Evolutionary conservation across 2,888 invertebrate genomes (phyloP).

Genomic region (Spodoptera exigua): DNA sequence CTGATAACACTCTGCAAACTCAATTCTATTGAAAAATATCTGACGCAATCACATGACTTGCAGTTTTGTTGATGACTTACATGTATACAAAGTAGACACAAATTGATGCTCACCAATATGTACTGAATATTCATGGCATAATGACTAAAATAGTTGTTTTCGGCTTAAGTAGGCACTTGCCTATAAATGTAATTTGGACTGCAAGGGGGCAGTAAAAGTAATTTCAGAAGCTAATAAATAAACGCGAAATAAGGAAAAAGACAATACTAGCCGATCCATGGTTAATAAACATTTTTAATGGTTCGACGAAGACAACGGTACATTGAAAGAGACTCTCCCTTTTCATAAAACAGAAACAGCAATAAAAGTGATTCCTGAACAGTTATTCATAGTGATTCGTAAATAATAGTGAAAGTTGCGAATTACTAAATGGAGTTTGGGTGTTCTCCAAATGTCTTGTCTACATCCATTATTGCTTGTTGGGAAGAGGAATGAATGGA

Average conservation of each 20-base stretch:
- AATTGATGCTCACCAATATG: not conserved
- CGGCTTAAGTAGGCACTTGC: too few relatives aligned
- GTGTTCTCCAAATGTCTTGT: slow-evolving; percentile 45
- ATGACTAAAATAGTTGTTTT: too few relatives aligned
- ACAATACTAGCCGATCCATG: slow-evolving; percentile 24
- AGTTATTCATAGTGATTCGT: slow-evolving; percentile 26
- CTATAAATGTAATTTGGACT: too few relatives aligned
- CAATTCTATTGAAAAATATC: slow-evolving; percentile 33
- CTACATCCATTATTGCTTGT: slow-evolving; percentile 23
- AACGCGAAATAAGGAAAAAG: slow-evolving; percentile 33
- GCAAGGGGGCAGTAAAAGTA: too few relatives aligned
- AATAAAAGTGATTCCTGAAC: slow-evolving; percentile 23
- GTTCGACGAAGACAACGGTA: slow-evolving; percentile 23
- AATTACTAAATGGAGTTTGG: slow-evolving; percentile 39
- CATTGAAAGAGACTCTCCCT: slow-evolving; percentile 38
- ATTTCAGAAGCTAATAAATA: slow-evolving; percentile 7
- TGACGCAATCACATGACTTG: slow-evolving; percentile 6
- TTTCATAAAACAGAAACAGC: slow-evolving; percentile 28
- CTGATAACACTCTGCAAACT: slow-evolving; percentile 62
- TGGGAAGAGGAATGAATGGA: slow-evolving; percentile 24
- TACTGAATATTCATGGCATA: not conserved
- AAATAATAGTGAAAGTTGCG: slow-evolving; percentile 51
- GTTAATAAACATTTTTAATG: slow-evolving; percentile 30
- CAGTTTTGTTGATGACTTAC: slow-evolving; percentile 1
- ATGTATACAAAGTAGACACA: not conserved